phyloP scores from a whole-genome alignment of 2,888 invertebrate genomes.

The Autographa pulchrina region DNA sequence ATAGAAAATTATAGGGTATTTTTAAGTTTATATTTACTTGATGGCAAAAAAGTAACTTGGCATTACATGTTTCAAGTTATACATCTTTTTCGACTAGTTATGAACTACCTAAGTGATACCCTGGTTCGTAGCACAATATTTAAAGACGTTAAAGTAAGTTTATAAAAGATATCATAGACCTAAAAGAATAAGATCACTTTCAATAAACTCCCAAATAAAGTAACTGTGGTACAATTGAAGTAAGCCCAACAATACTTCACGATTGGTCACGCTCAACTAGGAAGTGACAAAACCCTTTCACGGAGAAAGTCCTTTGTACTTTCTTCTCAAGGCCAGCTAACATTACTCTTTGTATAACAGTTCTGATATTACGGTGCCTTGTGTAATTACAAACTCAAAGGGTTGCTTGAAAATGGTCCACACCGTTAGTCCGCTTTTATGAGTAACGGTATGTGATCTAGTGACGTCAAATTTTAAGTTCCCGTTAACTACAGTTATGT shows the following conservation, averaged over 20 bases:
- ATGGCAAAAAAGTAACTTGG: no score
- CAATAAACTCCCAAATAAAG: conserved; percentile 52
- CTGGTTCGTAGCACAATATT: no score
- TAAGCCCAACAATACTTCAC: conserved; percentile 61
- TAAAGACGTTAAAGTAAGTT: no score
- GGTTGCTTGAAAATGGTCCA: conserved; percentile 85
- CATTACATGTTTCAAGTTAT: no score
- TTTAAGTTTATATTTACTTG: no score
- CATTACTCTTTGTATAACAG: conserved; percentile 83
- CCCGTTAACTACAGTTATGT: conserved; percentile 52
- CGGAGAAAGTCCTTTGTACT: conserved; percentile 86
- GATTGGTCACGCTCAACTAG: conserved; percentile 78
- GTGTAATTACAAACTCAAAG: conserved; percentile 85
- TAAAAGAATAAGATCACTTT: conserved; percentile 53
- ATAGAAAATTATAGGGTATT: no score
- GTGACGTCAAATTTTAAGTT: conserved; percentile 60
- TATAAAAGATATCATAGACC: background rate
- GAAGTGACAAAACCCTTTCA: conserved; percentile 78
- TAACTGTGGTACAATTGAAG: conserved; percentile 65
- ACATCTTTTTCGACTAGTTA: no score
- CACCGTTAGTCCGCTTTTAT: conserved; percentile 70
- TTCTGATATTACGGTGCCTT: conserved; percentile 82
- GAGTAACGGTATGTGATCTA: conserved; percentile 75
- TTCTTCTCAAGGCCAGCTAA: conserved; percentile 80
- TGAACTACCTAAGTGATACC: no score